phyloP scores from a whole-genome alignment of 1,140 invertebrate genomes.

The Ooceraea biroi region DNA sequence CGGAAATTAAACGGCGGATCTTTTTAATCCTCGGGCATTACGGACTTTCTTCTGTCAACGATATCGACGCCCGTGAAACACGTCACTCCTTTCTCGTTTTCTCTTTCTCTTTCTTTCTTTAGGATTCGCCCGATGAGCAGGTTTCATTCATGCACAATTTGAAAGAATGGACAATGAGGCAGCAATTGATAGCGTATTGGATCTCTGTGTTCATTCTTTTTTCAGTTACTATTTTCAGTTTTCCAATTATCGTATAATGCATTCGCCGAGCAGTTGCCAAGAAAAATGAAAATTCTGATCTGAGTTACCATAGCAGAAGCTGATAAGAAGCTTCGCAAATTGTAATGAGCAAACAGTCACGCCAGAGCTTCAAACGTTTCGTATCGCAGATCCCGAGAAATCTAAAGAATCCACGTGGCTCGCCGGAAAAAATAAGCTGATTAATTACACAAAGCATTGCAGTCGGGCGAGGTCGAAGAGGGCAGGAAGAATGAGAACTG shows the following conservation, averaged over 20 bases:
- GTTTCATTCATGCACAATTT: constrained; percentile 52
- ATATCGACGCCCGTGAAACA: constrained; percentile 27
- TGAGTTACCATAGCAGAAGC: neutral
- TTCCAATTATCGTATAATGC: too few relatives aligned
- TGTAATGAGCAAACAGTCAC: too few relatives aligned
- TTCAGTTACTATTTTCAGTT: constrained; percentile 17
- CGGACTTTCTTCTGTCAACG: constrained; percentile 53
- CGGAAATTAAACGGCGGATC: constrained; percentile 71
- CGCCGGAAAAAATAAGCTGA: neutral
- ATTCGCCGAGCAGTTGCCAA: constrained; percentile 18
- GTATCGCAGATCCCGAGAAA: too few relatives aligned
- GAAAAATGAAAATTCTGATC: neutral
- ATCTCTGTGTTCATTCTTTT: constrained; percentile 4
- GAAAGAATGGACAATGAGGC: neutral
- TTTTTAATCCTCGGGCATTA: constrained; percentile 62
- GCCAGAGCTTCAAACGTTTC: too few relatives aligned
- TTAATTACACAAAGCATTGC: constrained; percentile 36
- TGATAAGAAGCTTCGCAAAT: too few relatives aligned
- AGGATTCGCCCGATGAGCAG: neutral
- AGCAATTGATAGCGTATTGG: constrained; percentile 1
- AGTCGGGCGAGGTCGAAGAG: constrained; percentile 38
- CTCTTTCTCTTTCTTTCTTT: neutral
- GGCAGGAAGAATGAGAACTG: constrained; percentile 26
- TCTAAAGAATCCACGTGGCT: neutral
- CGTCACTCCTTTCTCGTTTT: neutral